Conservation (phyloP, 2,888 invertebrate species). For the Strigamia transsilvanica region DNA sequence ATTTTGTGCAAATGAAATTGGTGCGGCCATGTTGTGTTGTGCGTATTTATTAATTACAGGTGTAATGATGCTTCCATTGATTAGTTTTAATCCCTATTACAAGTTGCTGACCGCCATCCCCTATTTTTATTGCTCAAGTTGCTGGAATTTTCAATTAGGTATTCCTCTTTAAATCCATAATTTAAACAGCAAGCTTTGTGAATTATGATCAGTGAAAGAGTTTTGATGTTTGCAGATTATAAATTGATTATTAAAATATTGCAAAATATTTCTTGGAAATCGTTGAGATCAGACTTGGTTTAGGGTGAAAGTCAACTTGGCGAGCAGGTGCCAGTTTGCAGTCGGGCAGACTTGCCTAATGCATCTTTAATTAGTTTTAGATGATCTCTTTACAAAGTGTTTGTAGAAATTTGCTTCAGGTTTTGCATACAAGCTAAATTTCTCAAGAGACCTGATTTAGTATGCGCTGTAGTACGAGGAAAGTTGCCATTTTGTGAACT, state of each 20-base stretch:
- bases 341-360: conserved; percentile 31
- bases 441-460: not conserved
- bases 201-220: not conserved
- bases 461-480: not conserved
- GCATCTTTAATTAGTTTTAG: conserved; percentile 45
- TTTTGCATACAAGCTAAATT: conserved; percentile 45
- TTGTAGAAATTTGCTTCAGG: conserved; percentile 40
- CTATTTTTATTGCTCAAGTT: conserved; percentile 31
- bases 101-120: conserved; percentile 16
- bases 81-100: conserved; percentile 46
- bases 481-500: not conserved
- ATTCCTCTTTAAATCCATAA: not conserved
- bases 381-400: conserved; percentile 44
- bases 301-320: not conserved
- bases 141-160: conserved; percentile 26
- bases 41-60: conserved; percentile 43
- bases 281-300: not conserved
- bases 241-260: conserved; percentile 28
- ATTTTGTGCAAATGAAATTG: conserved; percentile 40
- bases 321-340: conserved; percentile 45
- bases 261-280: conserved; percentile 12
- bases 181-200: conserved; percentile 12
- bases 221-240: not conserved
- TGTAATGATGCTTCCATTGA: conserved; percentile 45
- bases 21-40: conserved; percentile 25